A percentile compares a stretch with the other conserved stretches of the same genome.
phyloP scores from a whole-genome alignment of 2,888 invertebrate species.

The Cistogaster globosa region DNA sequence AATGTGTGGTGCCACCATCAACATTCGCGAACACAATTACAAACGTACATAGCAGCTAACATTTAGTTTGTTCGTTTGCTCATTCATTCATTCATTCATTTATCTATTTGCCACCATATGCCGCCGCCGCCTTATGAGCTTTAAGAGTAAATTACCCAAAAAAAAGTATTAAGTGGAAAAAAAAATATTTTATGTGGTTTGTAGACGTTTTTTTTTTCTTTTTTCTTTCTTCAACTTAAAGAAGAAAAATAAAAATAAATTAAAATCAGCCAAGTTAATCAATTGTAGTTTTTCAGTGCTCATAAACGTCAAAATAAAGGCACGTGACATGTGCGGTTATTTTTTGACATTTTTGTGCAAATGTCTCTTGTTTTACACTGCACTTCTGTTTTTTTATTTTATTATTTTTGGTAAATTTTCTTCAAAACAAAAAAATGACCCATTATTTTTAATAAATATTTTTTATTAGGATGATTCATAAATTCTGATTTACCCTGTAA shows the following conservation, averaged over 20 bases:
- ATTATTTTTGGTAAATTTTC: slow-evolving; percentile 43
- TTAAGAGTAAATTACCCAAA: slow-evolving; percentile 54
- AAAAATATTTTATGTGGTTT: slow-evolving; percentile 64
- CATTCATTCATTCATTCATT: slow-evolving; percentile 60
- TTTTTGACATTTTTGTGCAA: slow-evolving; percentile 57
- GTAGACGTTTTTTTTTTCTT: slow-evolving; percentile 19
- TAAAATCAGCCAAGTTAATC: slow-evolving; percentile 64
- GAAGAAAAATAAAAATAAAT: slow-evolving; percentile 53
- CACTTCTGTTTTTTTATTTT: slow-evolving; percentile 28
- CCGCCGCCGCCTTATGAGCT: slow-evolving; percentile 26
- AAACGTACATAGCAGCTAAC: slow-evolving; percentile 21
- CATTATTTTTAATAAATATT: slow-evolving; percentile 26
- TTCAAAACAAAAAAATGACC: slow-evolving; percentile 7
- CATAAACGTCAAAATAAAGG: slow-evolving; percentile 71
- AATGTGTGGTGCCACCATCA: slow-evolving; percentile 51
- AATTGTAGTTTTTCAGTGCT: slow-evolving; percentile 70
- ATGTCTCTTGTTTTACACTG: slow-evolving; percentile 55
- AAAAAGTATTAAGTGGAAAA: slow-evolving; percentile 19
- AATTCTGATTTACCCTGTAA: no score
- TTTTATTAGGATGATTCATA: background rate
- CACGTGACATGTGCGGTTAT: slow-evolving; percentile 70
- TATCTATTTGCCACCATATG: slow-evolving; percentile 60
- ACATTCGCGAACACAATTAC: background rate
- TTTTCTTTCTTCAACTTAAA: slow-evolving; percentile 36
- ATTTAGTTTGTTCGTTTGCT: slow-evolving; percentile 23